Conservation (phyloP, 1,140 invertebrate genomes). For the Zophobas atratus region DNA sequence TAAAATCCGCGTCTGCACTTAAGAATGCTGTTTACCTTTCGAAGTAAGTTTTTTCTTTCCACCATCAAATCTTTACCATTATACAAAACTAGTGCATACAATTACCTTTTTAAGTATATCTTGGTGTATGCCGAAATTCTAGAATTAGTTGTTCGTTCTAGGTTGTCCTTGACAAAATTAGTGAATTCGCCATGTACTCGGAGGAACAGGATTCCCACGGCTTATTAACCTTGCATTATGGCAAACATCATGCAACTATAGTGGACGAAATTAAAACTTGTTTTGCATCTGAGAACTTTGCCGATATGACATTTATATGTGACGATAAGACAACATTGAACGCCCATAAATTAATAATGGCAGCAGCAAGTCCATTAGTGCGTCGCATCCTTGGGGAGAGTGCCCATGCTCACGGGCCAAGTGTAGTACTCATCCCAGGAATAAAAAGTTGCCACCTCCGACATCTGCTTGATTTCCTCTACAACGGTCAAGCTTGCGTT, state of each 20-base stretch:
- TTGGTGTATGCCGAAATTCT: neutral
- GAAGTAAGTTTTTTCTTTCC: constrained; percentile 2
- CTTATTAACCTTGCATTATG: constrained; percentile 88
- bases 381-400: constrained; percentile 82
- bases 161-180: constrained; percentile 56
- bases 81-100: no score
- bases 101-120: no score
- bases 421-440: constrained; percentile 86
- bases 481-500: constrained; percentile 87
- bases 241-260: constrained; percentile 90
- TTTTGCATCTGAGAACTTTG: constrained; percentile 85
- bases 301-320: constrained; percentile 86
- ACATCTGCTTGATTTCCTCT: constrained; percentile 86
- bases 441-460: constrained; percentile 83
- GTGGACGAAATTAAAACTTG: constrained; percentile 88
- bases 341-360: constrained; percentile 86
- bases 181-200: constrained; percentile 67
- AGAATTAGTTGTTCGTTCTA: constrained; percentile 47
- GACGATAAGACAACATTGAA: constrained; percentile 82
- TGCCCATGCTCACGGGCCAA: constrained; percentile 77
- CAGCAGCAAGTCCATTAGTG: constrained; percentile 86
- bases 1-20: constrained; percentile 45
- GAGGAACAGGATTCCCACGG: constrained; percentile 67
- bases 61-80: neutral
- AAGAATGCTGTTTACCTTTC: constrained; percentile 54